Percentiles rank a stretch among this genome's conserved stretches.
Evolutionary conservation across 2,888 invertebrate genomes (phyloP).

Genomic region (Agrotis puta): DNA sequence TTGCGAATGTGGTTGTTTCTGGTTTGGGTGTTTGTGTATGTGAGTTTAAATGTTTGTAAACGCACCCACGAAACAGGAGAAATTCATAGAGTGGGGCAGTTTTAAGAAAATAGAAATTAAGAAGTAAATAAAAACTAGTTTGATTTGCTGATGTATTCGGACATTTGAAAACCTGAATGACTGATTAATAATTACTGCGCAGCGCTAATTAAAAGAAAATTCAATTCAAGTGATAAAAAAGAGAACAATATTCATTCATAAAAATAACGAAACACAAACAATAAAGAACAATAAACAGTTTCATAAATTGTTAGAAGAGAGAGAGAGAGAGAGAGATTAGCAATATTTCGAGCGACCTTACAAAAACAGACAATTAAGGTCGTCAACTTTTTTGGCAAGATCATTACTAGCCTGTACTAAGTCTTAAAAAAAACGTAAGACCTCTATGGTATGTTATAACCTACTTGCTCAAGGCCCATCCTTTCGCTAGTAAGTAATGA

Average conservation of each 20-base stretch:
- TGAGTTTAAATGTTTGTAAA: no score
- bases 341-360: neutral
- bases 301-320: no score
- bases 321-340: no score
- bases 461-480: constrained; percentile 37
- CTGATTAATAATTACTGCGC: neutral
- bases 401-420: neutral
- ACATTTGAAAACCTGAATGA: neutral
- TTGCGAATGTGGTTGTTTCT: no score
- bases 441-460: constrained; percentile 17
- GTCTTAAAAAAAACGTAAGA: neutral
- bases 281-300: neutral
- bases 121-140: neutral
- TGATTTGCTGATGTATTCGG: neutral
- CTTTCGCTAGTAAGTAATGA: constrained; percentile 17
- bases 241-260: neutral
- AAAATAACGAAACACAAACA: neutral
- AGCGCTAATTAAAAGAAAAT: no score
- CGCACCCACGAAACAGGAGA: no score
- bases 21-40: no score
- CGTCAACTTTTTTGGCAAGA: neutral
- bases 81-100: no score
- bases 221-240: neutral
- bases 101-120: no score
- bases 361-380: constrained; percentile 1